Base-by-base conservation (phyloP, 2,888 invertebrate genomes). In the Cryptus armator region DNA sequence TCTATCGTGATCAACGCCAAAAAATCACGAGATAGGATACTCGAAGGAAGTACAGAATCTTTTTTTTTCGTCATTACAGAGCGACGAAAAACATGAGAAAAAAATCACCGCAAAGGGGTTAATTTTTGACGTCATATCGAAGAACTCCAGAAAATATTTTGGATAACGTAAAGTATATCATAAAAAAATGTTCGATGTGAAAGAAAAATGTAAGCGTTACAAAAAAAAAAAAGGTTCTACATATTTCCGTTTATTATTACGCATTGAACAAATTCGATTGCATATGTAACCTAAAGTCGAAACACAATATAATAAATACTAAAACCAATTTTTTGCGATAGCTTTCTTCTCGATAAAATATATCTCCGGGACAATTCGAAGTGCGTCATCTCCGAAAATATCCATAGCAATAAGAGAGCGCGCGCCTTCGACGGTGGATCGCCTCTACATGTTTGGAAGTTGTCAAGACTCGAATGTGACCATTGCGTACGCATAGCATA, bases 381-480 rank as follows among this genome's bases (percentile, higher is more conserved):
- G 94, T 95, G 95, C 95, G 95, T 94, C 94, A 94, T 94, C 94
- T 94, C 94, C 95, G 94, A 94, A 94, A 94, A 94, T 94, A 94
- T 94, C 94, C 94, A 94, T 94, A 94, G 94, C 94, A 94, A 90
- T 9, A 9, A 5, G 93, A 93, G 92, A 94, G 93, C 24, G 70
- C 10, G 67, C 14, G 6, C 46, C 24, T 4, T 93, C 94, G 94
- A 72, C 83, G 76, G 68, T 70, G 78, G 68, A 70, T 75, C 51
- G 71, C 71, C 44, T 62, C 68, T 81, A 81, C 84, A 79, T 84
- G 76, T 84, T 82, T 82, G 86, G 86, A 77, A 43, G 77, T 85
- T 77, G 80, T 29, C 44, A 68, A 75, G 62, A 62, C 62, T 32
- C n/a, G 43, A 12, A 19, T 56, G 19, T 56, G 43, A 71, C 32